Evolutionary conservation across 2,888 invertebrate species (phyloP), one percentile per base, ranked within the genome.

Genomic region (Melanargia galathea): DNA sequence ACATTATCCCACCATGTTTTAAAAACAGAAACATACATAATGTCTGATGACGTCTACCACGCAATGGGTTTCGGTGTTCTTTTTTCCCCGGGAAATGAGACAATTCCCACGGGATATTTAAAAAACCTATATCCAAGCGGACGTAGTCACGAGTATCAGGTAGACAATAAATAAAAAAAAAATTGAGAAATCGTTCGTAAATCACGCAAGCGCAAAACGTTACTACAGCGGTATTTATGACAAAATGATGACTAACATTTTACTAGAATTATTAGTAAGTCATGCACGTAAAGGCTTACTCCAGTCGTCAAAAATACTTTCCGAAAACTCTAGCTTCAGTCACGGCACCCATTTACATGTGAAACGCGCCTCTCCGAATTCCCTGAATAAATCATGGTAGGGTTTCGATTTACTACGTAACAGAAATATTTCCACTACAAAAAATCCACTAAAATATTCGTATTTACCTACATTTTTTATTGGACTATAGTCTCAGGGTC

Each of bases 341-440:
- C 62, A 56, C 58, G 58, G 54, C 52, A 54, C 60, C 62, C 62
- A 68, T 68, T 68, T 66, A 66, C 68, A 68, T 66, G 58, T 54
- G 54, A 62, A 58, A 68, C 62, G 62, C 60, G 60, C 57, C 60
- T 62, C 43, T 61, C 43, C 46, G 45, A 38, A 22, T 55, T 51
- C 56, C 57, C 56, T 64, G 66, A 64, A 66, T 66, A 66, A 66
- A 66, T 64, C 64, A 66, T 66, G 64, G 56, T 55, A 56, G 58
- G 49, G 62, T 66, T 64, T 64, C 52, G 35, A 52, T 52, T 52
- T 52, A 52, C 52, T 35, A 20, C 35, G 33, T 35, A 22, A 52
- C 33, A 52, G 33, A 35, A 35, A 35, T 33, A 51, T n/a, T n/a
- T n/a, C 18, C 20, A 22, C 5, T 20, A 22, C 11, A 5, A 6